Base-by-base conservation (phyloP, 2,113 vertebrate genomes). In the Hippopotamus amphibius region DNA sequence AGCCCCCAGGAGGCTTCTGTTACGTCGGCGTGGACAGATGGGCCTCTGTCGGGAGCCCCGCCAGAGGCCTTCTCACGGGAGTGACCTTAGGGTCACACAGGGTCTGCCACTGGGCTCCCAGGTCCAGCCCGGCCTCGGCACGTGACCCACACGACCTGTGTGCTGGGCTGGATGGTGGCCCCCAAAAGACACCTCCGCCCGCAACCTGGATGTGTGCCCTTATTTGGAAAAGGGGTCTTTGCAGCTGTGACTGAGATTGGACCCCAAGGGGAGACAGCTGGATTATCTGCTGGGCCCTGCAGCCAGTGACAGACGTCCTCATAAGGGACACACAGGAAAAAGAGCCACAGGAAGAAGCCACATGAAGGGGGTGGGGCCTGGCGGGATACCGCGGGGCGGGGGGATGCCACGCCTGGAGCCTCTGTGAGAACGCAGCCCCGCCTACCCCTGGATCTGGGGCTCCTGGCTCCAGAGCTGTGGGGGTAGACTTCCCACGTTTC, bases 351-450 rank as follows among this genome's bases (percentile, higher is more conserved):
- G 63, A 19, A 46, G 46, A 11, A 15, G 15, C 48, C 10, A 3
- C 1, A 5, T 6, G 85, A 28, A 71, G 68, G 6, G 33, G 48
- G 24, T 50, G 28, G 80, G 7, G 53, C 4, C 24, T 1, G 11
- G n/a, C 9, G 57, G 4, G 85, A n/a, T 0, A 6, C 2, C 5
- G 65, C 72, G 1, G 3, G 1, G 3, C 21, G 3, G 1, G 3
- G 26, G 41, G 33, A 14, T 9, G 7, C 33, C 21, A 46, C 17
- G 16, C 17, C 55, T 10, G 17, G 66, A 81, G 43, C 43, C 26
- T 33, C 13, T 0, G 24, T 48, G 33, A 12, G 43, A 30, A 26
- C 1, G 12, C 3, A 3, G 61, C 26, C n/a, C 74, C 7, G 33
- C 19, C 12, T 17, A 21, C 13, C 26, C 57, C n/a, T 22, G 1